Percentiles rank a stretch among this genome's conserved stretches.
Conservation (phyloP, 2,113 vertebrate species). For the Onychostruthus taczanowskii region DNA sequence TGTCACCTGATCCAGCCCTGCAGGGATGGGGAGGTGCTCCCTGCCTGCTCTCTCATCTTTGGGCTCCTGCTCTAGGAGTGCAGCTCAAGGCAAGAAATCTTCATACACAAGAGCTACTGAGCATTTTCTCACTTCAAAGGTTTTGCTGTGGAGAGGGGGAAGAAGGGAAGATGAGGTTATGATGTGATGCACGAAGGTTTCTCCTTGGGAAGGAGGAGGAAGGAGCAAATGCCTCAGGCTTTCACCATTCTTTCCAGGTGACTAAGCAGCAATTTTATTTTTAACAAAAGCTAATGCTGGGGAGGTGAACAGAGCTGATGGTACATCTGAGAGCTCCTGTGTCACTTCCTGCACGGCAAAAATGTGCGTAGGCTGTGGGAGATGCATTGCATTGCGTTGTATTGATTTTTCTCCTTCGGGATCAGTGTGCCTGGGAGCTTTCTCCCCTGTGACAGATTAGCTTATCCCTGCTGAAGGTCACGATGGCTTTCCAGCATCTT, state of each 20-base stretch:
- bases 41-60: not conserved
- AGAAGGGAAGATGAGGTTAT: not conserved
- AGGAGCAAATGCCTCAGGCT: not conserved
- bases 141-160: not conserved
- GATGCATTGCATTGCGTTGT: not conserved
- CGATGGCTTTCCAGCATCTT: not conserved
- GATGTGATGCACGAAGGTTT: not conserved
- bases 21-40: not conserved
- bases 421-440: not conserved
- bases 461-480: not conserved
- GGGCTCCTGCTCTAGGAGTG: not conserved
- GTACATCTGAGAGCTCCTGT: not conserved
- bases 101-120: not conserved
- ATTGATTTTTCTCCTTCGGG: not conserved
- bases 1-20: not conserved
- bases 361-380: not conserved
- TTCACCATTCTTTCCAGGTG: not conserved
- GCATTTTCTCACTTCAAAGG: not conserved
- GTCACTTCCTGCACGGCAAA: not conserved
- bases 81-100: not conserved
- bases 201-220: not conserved
- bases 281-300: not conserved
- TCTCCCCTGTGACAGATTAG: not conserved
- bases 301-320: not conserved
- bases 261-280: slow-evolving; percentile 17